A percentile compares a stretch with the other conserved stretches of the same genome.
These are phyloP conservation scores for Phyllopteryx taeniolatus DNA, from an alignment of 2,113 vertebrate genomes.

Conservation along the genomic window DNA sequence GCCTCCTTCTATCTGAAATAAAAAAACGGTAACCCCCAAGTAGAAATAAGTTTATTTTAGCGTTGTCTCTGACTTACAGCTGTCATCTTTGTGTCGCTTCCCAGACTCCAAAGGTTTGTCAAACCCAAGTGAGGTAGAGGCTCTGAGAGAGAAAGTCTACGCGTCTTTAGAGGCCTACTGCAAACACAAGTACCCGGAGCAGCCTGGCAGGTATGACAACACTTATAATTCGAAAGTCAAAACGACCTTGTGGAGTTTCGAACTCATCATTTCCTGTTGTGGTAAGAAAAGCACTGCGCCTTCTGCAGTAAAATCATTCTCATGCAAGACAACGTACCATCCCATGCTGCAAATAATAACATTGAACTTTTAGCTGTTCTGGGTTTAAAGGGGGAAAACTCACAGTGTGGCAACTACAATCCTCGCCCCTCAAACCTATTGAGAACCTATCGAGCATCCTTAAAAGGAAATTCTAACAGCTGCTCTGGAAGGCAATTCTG, in stretches of 20 bases:
- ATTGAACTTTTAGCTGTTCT: neutral
- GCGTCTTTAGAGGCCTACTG: slow-evolving; percentile 97
- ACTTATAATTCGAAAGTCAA: neutral
- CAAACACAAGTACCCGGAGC: slow-evolving; percentile 98
- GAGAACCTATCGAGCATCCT: neutral
- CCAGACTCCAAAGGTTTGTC: slow-evolving; percentile 96
- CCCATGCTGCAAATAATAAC: neutral
- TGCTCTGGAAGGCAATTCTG: too few relatives aligned
- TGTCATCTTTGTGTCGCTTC: slow-evolving; percentile 19
- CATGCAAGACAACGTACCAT: neutral
- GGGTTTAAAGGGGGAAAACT: neutral
- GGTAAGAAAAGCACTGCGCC: neutral
- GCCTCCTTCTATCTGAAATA: neutral
- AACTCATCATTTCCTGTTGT: neutral
- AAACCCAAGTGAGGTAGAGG: slow-evolving; percentile 92
- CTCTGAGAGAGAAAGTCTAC: slow-evolving; percentile 94
- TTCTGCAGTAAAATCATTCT: neutral
- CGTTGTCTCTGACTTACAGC: neutral
- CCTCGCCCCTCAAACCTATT: neutral
- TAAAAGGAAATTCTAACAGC: too few relatives aligned
- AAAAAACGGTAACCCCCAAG: neutral
- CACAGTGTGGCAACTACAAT: neutral
- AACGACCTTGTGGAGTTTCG: neutral
- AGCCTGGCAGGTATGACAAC: slow-evolving; percentile 86
- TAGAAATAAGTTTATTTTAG: neutral